Conservation (phyloP, 1,140 invertebrate genomes). For the Chrysopa pallens region DNA sequence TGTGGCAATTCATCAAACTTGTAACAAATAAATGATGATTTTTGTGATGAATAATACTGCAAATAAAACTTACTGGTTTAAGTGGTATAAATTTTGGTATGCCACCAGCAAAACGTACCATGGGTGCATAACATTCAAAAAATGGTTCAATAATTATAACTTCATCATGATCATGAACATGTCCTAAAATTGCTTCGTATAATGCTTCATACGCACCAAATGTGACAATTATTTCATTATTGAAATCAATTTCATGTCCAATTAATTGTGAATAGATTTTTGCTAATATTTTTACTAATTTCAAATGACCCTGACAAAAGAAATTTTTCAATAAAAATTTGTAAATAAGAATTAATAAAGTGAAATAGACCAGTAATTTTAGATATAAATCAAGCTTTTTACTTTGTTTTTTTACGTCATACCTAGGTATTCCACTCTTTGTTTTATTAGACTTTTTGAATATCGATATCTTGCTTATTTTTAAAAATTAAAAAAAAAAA, state of each 20-base stretch:
- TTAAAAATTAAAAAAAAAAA: too few relatives aligned
- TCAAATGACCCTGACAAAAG: slow-evolving; percentile 68
- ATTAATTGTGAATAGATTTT: slow-evolving; percentile 67
- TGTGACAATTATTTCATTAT: slow-evolving; percentile 62
- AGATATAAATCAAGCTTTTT: slow-evolving; percentile 73
- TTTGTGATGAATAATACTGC: too few relatives aligned
- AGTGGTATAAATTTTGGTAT: slow-evolving; percentile 75
- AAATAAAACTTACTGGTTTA: slow-evolving; percentile 58
- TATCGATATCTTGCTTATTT: too few relatives aligned
- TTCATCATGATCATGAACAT: slow-evolving; percentile 66
- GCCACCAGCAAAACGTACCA: slow-evolving; percentile 78
- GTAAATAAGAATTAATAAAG: slow-evolving; percentile 54
- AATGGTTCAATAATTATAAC: slow-evolving; percentile 94
- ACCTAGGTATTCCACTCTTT: too few relatives aligned
- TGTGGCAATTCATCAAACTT: too few relatives aligned
- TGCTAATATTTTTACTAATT: slow-evolving; percentile 63
- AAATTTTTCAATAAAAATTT: slow-evolving; percentile 92
- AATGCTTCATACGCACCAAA: slow-evolving; percentile 79
- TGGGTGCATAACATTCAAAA: slow-evolving; percentile 93
- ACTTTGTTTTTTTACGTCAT: slow-evolving; percentile 86
- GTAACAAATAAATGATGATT: too few relatives aligned
- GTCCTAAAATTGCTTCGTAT: slow-evolving; percentile 57
- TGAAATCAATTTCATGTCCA: slow-evolving; percentile 31
- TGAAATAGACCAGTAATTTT: slow-evolving; percentile 25
- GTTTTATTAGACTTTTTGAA: too few relatives aligned